phyloP scores from a whole-genome alignment of 2,888 invertebrate genomes.

The Icerya purchasi region DNA sequence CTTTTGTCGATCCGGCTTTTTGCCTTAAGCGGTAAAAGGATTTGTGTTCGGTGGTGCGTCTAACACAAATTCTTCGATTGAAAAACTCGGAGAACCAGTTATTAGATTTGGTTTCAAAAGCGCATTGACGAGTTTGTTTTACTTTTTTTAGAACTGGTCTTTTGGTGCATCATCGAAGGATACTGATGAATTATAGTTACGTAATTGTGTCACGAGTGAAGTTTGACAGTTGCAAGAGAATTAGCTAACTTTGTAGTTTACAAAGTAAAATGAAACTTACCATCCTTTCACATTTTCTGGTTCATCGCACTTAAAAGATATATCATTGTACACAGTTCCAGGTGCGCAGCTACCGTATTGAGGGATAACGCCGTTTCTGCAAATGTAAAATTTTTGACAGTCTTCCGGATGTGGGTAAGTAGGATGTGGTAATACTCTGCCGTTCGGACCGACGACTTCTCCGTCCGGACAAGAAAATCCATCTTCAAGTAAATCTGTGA shows the following conservation, averaged over 20 bases:
- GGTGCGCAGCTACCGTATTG: constrained; percentile 50
- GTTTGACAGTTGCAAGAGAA: too few species aligned
- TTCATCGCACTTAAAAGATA: constrained; percentile 50
- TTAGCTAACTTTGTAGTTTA: neutral
- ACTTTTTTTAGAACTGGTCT: too few species aligned
- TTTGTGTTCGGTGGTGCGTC: too few species aligned
- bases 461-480: constrained; percentile 56
- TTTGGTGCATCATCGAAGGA: too few species aligned
- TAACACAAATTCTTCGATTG: too few species aligned
- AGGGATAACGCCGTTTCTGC: constrained; percentile 50
- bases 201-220: neutral
- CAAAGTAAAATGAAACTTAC: constrained; percentile 28
- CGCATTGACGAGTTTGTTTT: too few species aligned
- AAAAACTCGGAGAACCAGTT: too few species aligned
- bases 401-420: constrained; percentile 58
- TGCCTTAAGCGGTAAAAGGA: too few species aligned
- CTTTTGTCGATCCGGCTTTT: too few species aligned
- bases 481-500: constrained; percentile 46
- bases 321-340: constrained; percentile 57
- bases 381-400: constrained; percentile 64
- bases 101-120: too few species aligned
- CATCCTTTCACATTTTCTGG: constrained; percentile 56
- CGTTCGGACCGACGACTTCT: constrained; percentile 41
- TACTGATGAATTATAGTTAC: neutral
- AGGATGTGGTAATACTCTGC: constrained; percentile 47